Percentiles rank a stretch among this genome's conserved stretches.
Evolutionary conservation across 1,140 invertebrate species (phyloP).

Genomic region (Habropoda laboriosa): DNA sequence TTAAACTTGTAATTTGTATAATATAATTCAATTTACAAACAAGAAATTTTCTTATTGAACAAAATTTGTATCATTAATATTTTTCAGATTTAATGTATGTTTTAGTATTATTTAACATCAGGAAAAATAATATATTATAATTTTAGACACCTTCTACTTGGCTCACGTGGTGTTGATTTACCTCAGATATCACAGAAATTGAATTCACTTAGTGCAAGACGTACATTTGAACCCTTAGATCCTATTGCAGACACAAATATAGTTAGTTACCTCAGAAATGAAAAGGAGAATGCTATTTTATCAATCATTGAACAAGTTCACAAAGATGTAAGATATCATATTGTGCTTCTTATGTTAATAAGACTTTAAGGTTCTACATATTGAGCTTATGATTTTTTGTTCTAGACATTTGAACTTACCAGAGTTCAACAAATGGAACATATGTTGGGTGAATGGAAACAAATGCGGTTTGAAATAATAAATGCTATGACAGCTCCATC

Average conservation of each 20-base stretch:
- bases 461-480: slow-evolving; percentile 93
- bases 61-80: neutral
- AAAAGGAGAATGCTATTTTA: slow-evolving; percentile 96
- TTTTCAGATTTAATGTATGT: neutral
- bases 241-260: slow-evolving; percentile 95
- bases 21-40: no score
- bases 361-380: neutral
- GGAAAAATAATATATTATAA: slow-evolving; percentile 6
- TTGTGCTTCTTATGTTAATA: neutral
- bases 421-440: slow-evolving; percentile 89
- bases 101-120: neutral
- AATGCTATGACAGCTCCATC: slow-evolving; percentile 93
- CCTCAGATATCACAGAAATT: slow-evolving; percentile 96
- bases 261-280: slow-evolving; percentile 94
- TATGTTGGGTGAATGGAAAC: slow-evolving; percentile 93
- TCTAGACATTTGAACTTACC: slow-evolving; percentile 85
- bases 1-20: no score
- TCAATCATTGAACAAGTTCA: slow-evolving; percentile 95
- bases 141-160: slow-evolving; percentile 94
- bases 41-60: neutral
- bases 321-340: slow-evolving; percentile 85
- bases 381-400: slow-evolving; percentile 46
- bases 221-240: slow-evolving; percentile 94
- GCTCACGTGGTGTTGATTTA: slow-evolving; percentile 95
- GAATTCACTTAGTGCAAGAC: slow-evolving; percentile 91